Conservation (phyloP, 2,113 vertebrate species). For the Bubo scandiacus region DNA sequence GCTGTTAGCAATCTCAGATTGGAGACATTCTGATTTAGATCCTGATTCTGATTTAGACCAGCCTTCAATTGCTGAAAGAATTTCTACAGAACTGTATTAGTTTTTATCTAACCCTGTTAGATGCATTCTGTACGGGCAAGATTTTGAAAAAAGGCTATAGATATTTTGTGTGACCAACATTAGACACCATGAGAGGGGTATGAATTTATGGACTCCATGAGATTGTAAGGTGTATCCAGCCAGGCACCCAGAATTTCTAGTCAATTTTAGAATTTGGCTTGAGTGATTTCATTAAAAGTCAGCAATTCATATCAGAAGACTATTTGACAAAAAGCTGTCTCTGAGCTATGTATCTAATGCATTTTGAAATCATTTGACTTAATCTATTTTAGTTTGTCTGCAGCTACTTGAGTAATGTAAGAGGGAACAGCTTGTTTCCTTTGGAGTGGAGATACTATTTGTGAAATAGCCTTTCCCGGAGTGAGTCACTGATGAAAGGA, state of each 20-base stretch:
- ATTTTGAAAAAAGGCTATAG: not conserved
- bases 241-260: not conserved
- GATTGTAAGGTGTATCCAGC: not conserved
- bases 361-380: constrained; percentile 39
- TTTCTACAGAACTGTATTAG: not conserved
- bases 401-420: constrained; percentile 24
- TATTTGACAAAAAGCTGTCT: not conserved
- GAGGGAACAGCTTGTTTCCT: constrained; percentile 37
- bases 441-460: not conserved
- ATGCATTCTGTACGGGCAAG: not conserved
- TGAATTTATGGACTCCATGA: not conserved
- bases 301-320: not conserved
- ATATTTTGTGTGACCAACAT: not conserved
- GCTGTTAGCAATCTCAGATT: not conserved
- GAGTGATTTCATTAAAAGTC: not conserved
- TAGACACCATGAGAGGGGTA: not conserved
- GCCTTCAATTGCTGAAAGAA: not conserved
- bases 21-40: not conserved
- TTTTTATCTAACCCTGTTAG: not conserved
- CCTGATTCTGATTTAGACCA: not conserved
- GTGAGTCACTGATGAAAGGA: constrained; percentile 31
- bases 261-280: not conserved
- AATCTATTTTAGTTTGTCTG: constrained; percentile 29
- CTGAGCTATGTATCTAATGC: not conserved
- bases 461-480: constrained; percentile 28